A percentile compares a stretch with the other conserved stretches of the same genome.
phyloP scores from a whole-genome alignment of 2,888 invertebrate genomes.

The Eurytoma californica region DNA sequence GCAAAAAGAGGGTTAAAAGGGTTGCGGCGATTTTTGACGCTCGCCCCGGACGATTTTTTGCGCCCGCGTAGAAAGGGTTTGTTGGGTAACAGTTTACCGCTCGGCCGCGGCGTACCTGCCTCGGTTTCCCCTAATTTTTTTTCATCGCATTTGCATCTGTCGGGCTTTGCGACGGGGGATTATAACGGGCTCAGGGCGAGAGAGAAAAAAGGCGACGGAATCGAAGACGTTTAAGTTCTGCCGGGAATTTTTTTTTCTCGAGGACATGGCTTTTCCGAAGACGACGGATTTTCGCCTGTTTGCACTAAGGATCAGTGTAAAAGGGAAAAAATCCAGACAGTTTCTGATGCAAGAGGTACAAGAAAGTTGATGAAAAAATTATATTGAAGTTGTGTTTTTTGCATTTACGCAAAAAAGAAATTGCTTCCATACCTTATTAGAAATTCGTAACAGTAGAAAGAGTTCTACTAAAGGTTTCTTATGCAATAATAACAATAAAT shows the following conservation, averaged over 20 bases:
- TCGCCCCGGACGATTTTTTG: conserved; percentile 31
- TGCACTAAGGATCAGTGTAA: conserved; percentile 37
- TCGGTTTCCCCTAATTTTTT: conserved; percentile 8
- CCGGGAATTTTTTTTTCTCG: conserved; percentile 17
- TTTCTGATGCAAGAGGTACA: background rate
- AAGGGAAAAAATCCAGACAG: conserved; percentile 28
- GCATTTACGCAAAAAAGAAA: too few species aligned
- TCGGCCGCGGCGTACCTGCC: conserved; percentile 15
- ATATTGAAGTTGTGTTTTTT: background rate
- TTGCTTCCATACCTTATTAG: background rate
- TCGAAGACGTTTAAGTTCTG: too few species aligned
- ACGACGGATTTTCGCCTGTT: conserved; percentile 28
- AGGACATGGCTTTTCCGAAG: conserved; percentile 6
- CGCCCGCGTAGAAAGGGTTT: conserved; percentile 15
- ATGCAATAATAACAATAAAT: too few species aligned
- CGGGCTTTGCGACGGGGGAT: conserved; percentile 3
- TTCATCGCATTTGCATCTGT: conserved; percentile 38
- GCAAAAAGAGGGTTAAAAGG: conserved; percentile 31
- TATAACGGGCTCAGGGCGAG: conserved; percentile 23
- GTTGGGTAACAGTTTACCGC: conserved; percentile 22
- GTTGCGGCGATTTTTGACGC: conserved; percentile 40
- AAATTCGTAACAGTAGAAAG: too few species aligned
- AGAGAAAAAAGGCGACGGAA: conserved; percentile 25
- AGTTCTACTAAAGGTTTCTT: too few species aligned
- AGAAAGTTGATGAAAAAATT: background rate